Evolutionary conservation across 1,140 invertebrate genomes (phyloP), one percentile per base, ranked within the genome.

Genomic region (Orius insidiosus): DNA sequence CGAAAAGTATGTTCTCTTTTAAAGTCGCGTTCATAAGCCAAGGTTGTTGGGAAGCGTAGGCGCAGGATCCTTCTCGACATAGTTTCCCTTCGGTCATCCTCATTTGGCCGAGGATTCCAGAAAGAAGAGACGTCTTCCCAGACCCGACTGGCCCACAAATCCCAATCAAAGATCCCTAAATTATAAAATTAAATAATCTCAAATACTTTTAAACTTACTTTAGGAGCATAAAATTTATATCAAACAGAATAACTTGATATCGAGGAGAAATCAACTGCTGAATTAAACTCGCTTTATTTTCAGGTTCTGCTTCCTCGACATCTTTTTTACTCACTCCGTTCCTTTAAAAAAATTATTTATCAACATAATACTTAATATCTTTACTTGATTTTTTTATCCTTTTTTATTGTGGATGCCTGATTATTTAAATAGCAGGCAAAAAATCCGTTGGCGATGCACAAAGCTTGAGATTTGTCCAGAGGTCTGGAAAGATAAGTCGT

Each of bases 71-170:
- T 39, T 68, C 63, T 11, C 76, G 59, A 39, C 64, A 62, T 7
- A 80, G 53, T 37, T 66, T 59, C 7, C 76, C 78, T 5, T 51
- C 49, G 2, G 52, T 59, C 34, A 65, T 56, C 35, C 53, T 55
- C 51, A 79, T 57, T 40, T 76, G 72, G 3, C 53, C 82, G 30
- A 86, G 64, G 31, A 88, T 69, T 7, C 78, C 77, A 43, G 74
- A 63, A 14, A 89, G 59, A 3, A 88, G 60, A 1, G 81, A 73
- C 1, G 78, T 74, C 64, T 89, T 89, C n/a, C 85, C 85, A 54
- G 76, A 71, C 3, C 82, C 81, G n/a, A 83, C 73, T 52, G 68
- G 66, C 9, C 82, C 82, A 49, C 78, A 71, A 16, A 86, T 60
- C 7, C 79, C 80, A 33, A 85, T 63, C 44, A 85, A 63, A 50